Evolutionary conservation across 2,888 invertebrate species (phyloP).

Genomic region (Platypus cylindrus): DNA sequence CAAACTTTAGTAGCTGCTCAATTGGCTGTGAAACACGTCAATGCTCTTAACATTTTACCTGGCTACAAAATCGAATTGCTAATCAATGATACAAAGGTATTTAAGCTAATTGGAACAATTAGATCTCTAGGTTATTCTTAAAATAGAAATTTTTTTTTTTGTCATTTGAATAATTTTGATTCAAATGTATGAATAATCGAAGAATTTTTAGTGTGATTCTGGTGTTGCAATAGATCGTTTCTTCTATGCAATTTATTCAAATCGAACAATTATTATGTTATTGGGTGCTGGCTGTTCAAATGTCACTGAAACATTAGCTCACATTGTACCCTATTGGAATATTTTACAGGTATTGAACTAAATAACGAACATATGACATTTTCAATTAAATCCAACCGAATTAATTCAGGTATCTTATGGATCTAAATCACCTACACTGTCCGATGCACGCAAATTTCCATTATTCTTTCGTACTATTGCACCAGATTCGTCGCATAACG

Average conservation of each 20-base stretch:
- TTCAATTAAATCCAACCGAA: constrained; percentile 1
- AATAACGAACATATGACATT: not conserved
- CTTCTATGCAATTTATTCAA: constrained; percentile 80
- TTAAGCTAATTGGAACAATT: too few relatives aligned
- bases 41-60: constrained; percentile 52
- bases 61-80: constrained; percentile 64
- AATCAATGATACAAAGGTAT: constrained; percentile 78
- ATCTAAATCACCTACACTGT: constrained; percentile 77
- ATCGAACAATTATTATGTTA: constrained; percentile 60
- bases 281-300: constrained; percentile 84
- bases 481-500: constrained; percentile 82
- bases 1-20: constrained; percentile 65
- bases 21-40: constrained; percentile 70
- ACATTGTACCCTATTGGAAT: constrained; percentile 87
- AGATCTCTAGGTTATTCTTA: too few relatives aligned
- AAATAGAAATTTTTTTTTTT: too few relatives aligned
- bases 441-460: constrained; percentile 79
- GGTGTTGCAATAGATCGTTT: constrained; percentile 84
- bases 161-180: too few relatives aligned
- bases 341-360: constrained; percentile 59
- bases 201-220: constrained; percentile 66
- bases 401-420: constrained; percentile 71
- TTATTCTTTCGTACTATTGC: constrained; percentile 82
- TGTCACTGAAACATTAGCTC: constrained; percentile 81
- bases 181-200: too few relatives aligned